Percentiles rank a stretch among this genome's conserved stretches.
Evolutionary conservation across 2,888 invertebrate species (phyloP).

Genomic region (Trissonchulus latispiculum): DNA sequence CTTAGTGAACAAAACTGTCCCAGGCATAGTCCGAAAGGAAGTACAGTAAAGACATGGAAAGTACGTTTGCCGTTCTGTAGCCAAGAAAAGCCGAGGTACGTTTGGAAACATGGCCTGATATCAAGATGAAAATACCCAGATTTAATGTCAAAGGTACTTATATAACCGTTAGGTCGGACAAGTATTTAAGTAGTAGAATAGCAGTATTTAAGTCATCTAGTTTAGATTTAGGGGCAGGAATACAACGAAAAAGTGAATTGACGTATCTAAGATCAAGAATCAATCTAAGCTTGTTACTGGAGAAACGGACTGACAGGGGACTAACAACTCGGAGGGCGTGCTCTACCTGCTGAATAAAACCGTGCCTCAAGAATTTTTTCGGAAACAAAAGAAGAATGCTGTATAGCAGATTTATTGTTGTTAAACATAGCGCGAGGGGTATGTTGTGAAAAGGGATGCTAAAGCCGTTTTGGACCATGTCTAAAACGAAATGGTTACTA

Average conservation of each 20-base stretch:
- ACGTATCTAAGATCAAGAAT: constrained; percentile 3
- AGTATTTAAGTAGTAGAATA: too few species aligned
- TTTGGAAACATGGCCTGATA: not conserved
- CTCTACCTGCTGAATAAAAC: not conserved
- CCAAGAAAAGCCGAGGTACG: not conserved
- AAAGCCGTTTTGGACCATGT: constrained; percentile 11
- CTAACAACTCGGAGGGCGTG: not conserved
- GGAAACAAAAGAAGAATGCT: not conserved
- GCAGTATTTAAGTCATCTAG: not conserved
- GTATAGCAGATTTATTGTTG: not conserved
- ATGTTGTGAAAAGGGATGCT: not conserved
- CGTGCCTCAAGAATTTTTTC: not conserved
- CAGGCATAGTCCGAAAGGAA: not conserved
- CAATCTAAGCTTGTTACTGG: not conserved
- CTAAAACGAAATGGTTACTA: not conserved
- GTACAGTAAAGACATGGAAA: not conserved
- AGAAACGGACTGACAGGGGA: not conserved
- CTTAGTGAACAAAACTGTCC: constrained; percentile 2
- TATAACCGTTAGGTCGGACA: not conserved
- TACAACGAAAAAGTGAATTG: not conserved
- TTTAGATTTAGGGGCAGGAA: not conserved
- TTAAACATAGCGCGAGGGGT: not conserved
- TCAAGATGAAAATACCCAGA: not conserved
- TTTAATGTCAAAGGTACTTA: not conserved
- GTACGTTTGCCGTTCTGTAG: not conserved